A percentile compares a stretch with the other conserved stretches of the same genome.
Evolutionary conservation across 92 coral and sea anemone species (phyloP).

Genomic region (Plumapathes pennacea): DNA sequence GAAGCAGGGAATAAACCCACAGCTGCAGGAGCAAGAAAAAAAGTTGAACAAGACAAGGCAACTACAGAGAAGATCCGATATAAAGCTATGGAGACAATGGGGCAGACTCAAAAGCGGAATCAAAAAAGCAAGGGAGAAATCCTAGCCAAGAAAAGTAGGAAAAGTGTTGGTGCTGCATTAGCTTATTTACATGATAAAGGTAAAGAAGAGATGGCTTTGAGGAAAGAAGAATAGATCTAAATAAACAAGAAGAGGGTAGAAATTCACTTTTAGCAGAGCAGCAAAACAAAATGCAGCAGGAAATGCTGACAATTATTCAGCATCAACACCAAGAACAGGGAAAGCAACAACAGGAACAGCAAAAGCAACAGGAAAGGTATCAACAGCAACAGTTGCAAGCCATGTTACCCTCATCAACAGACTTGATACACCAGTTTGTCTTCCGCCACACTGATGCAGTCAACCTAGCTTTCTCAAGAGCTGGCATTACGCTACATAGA

Average conservation of each 20-base stretch:
- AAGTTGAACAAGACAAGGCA: constrained; percentile 1
- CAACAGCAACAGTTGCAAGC: too few species aligned
- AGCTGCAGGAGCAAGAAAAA: constrained; percentile 7
- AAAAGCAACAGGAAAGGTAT: too few species aligned
- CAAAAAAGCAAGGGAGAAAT: constrained; percentile 11
- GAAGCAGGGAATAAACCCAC: constrained; percentile 4
- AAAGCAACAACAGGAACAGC: too few species aligned
- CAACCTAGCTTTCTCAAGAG: too few species aligned
- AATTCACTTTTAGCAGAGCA: constrained; percentile 2
- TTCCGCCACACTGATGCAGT: too few species aligned
- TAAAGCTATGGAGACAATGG: constrained; percentile 34
- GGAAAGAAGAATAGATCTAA: constrained; percentile 11
- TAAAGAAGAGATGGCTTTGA: constrained; percentile 24
- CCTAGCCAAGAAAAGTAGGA: constrained; percentile 21
- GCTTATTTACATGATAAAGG: constrained; percentile 4
- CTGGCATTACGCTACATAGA: too few species aligned
- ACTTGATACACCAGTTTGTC: too few species aligned
- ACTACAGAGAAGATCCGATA: constrained; percentile 4
- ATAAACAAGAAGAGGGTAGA: constrained; percentile 12
- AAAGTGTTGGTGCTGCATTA: constrained; percentile 12
- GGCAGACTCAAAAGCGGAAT: constrained; percentile 11
- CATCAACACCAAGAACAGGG: too few species aligned
- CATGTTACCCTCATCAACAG: too few species aligned
- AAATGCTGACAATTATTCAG: constrained; percentile 2
- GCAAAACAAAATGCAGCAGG: background rate